Evolutionary conservation across 2,888 invertebrate genomes (phyloP), one percentile per base, ranked within the genome.

Genomic region (Pollenia angustigena): DNA sequence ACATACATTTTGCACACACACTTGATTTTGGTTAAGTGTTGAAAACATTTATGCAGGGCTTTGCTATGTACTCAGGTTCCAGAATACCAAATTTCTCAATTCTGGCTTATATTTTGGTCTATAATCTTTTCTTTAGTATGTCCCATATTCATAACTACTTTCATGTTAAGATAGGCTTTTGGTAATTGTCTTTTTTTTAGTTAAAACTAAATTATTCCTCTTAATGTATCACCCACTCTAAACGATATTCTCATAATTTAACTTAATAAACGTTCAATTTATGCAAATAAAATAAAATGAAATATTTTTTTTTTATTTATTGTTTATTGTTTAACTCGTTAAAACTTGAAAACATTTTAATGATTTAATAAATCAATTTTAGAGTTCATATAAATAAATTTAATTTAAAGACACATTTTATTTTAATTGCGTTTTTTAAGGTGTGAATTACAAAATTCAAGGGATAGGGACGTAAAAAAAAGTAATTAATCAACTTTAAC

Each of bases 201-300:
- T 32, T 32, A 6, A 32, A 32, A 32, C 0, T 6, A 32, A 32
- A 32, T 32, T 6, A 6, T 32, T 32, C 32, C 32, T 6, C 32
- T 6, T 6, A 32, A 32, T 6, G 32, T 23, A 23, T 23, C 2
- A 23, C 23, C 23, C 23, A 23, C 23, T 32, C 32, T 32, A 0
- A 32, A 32, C 32, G 4, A 0, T 6, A 32, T 23, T 44, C 14
- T 14, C 12, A 48, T 48, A 46, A 62, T 54, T 54, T 12, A 10
- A 23, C 74, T 74, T 81, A 66, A 72, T 66, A 66, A 64, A 66
- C 12, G 18, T 48, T 46, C 23, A 56, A 48, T 66, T 66, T 64
- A 74, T 74, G 72, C 40, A 42, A 48, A 66, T 74, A 3, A 6
- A 50, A 8, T 18, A 54, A 14, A 1, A 68, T 42, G 1, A n/a